Percentiles rank a stretch among this genome's conserved stretches.
phyloP scores from a whole-genome alignment of 1,140 invertebrate genomes.

The Littorina saxatilis region DNA sequence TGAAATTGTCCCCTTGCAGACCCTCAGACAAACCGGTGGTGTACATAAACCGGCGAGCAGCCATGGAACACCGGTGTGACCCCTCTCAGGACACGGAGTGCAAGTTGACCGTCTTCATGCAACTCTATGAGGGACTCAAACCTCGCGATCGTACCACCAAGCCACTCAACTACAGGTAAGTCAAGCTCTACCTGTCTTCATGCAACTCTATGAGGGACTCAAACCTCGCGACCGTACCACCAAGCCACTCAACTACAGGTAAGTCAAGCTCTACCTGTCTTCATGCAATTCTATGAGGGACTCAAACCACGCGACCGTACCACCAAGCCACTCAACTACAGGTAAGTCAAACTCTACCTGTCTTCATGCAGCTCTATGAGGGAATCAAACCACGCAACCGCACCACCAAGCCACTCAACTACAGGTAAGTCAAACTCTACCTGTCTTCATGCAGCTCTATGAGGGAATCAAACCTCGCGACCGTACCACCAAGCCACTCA shows the following conservation, averaged over 20 bases:
- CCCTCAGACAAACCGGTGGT: slow-evolving; percentile 67
- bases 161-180: slow-evolving; percentile 71
- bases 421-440: slow-evolving; percentile 71
- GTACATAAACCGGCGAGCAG: slow-evolving; percentile 71
- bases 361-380: slow-evolving; percentile 73
- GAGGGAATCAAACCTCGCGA: slow-evolving; percentile 73
- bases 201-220: slow-evolving; percentile 73
- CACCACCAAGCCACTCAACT: slow-evolving; percentile 66
- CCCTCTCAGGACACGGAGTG: slow-evolving; percentile 63
- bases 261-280: slow-evolving; percentile 66
- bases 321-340: slow-evolving; percentile 69
- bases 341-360: slow-evolving; percentile 69
- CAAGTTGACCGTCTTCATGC: slow-evolving; percentile 71
- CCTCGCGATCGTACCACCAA: slow-evolving; percentile 65
- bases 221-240: slow-evolving; percentile 68
- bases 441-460: slow-evolving; percentile 73
- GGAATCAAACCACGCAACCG: slow-evolving; percentile 71
- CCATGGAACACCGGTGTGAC: slow-evolving; percentile 71
- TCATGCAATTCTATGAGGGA: slow-evolving; percentile 73
- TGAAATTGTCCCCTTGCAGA: no score
- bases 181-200: slow-evolving; percentile 58
- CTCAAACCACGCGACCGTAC: slow-evolving; percentile 69
- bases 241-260: slow-evolving; percentile 72
- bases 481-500: slow-evolving; percentile 60
- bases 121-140: slow-evolving; percentile 73